These are phyloP conservation scores for Pantala flavescens DNA, from an alignment of 1,140 invertebrate genomes.

Conservation along the genomic window DNA sequence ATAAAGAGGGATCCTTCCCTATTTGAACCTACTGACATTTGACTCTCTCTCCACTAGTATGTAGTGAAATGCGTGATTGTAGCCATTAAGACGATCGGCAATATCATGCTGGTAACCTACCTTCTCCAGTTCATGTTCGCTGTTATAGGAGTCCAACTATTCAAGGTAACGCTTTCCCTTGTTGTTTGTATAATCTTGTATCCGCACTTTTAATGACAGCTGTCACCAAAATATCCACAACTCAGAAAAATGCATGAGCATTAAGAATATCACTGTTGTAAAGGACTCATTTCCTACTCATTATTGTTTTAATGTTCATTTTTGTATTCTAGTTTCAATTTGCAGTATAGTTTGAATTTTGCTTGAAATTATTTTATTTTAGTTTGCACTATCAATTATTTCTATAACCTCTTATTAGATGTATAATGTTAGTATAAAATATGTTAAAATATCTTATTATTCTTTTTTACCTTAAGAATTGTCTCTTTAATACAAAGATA, in stretches of 20 bases:
- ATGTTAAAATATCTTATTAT: no score
- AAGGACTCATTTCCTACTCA: no score
- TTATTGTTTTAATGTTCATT: no score
- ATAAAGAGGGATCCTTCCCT: constrained; percentile 13
- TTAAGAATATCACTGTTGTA: background rate
- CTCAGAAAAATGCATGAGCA: background rate
- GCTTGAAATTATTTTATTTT: no score
- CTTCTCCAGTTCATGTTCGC: constrained; percentile 99
- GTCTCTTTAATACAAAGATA: no score
- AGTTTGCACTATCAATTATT: no score
- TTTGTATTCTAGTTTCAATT: background rate
- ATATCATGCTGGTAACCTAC: constrained; percentile 97
- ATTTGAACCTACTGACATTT: constrained; percentile 10
- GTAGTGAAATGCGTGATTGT: constrained; percentile 99
- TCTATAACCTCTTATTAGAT: no score
- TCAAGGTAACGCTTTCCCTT: constrained; percentile 67
- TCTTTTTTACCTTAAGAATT: no score
- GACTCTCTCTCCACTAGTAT: constrained; percentile 49
- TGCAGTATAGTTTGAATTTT: no score
- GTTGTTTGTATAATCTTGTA: background rate
- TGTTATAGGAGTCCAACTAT: constrained; percentile 99
- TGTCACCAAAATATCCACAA: background rate
- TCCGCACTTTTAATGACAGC: background rate
- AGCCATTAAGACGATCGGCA: constrained; percentile 97
- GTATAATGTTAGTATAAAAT: no score